These are phyloP conservation scores for Chelidonichthys spinosus DNA, from an alignment of 2,797 vertebrate species.

Conservation along the genomic window DNA sequence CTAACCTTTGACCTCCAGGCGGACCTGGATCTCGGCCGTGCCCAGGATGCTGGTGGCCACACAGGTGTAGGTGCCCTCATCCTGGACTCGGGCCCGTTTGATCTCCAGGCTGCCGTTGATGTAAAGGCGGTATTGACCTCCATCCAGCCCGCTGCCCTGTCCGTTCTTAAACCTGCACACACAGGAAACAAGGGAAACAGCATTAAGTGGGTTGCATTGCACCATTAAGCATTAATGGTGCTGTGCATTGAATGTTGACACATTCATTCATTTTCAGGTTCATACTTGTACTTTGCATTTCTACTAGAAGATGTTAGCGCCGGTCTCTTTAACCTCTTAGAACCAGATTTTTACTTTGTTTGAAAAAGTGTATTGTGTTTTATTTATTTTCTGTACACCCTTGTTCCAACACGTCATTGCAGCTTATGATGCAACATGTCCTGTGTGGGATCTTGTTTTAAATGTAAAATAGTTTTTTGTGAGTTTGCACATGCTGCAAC, in stretches of 20 bases:
- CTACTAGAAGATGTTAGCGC: background rate
- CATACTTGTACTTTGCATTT: background rate
- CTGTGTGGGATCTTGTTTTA: no score
- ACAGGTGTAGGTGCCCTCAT: constrained; percentile 97
- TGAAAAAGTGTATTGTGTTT: no score
- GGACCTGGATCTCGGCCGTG: constrained; percentile 91
- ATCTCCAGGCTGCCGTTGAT: constrained; percentile 95
- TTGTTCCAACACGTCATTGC: no score
- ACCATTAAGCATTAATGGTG: no score
- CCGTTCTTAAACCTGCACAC: constrained; percentile 96
- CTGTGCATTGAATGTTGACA: no score
- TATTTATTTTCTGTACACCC: no score
- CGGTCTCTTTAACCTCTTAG: no score
- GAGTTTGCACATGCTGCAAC: no score
- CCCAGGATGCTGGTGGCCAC: constrained; percentile 95
- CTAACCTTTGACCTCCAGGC: constrained; percentile 98
- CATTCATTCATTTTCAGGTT: background rate
- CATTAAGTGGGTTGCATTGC: no score
- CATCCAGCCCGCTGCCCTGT: constrained; percentile 94
- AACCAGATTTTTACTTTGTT: no score
- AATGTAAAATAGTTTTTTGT: no score
- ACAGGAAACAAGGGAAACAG: background rate
- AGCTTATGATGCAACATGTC: no score
- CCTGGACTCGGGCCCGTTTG: constrained; percentile 87
- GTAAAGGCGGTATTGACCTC: constrained; percentile 91